Evolutionary conservation across 2,113 vertebrate genomes (phyloP).

Genomic region (Cyphomyrus discorhynchus): DNA sequence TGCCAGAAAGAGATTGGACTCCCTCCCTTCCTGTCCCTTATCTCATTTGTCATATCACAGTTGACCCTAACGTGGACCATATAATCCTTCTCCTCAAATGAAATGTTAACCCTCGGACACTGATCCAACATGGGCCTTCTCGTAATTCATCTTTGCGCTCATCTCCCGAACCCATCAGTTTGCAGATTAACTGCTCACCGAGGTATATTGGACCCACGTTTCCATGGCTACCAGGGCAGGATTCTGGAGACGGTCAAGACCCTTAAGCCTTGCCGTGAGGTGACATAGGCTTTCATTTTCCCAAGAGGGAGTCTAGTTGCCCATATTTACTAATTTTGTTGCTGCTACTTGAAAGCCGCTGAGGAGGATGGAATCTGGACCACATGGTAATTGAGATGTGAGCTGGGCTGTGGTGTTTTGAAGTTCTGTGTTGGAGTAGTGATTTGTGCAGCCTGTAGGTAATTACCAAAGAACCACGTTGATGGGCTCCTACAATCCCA

Average conservation of each 20-base stretch:
- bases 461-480: neutral
- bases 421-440: neutral
- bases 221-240: neutral
- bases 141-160: neutral
- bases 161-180: neutral
- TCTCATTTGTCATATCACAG: neutral
- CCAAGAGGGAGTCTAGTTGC: neutral
- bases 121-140: neutral
- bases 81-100: neutral
- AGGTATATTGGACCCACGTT: conserved; percentile 3
- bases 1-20: neutral
- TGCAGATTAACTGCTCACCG: conserved; percentile 6
- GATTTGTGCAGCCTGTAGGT: neutral
- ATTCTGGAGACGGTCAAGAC: neutral
- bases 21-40: neutral
- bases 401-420: neutral
- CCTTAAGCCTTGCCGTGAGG: conserved; percentile 3
- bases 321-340: neutral
- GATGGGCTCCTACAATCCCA: neutral
- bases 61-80: neutral
- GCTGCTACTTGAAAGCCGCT: neutral
- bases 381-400: neutral
- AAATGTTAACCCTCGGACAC: conserved; percentile 9
- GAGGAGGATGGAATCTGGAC: neutral
- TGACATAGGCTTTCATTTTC: neutral